Evolutionary conservation across 2,113 vertebrate genomes (phyloP).

Genomic region (Bos indicus): DNA sequence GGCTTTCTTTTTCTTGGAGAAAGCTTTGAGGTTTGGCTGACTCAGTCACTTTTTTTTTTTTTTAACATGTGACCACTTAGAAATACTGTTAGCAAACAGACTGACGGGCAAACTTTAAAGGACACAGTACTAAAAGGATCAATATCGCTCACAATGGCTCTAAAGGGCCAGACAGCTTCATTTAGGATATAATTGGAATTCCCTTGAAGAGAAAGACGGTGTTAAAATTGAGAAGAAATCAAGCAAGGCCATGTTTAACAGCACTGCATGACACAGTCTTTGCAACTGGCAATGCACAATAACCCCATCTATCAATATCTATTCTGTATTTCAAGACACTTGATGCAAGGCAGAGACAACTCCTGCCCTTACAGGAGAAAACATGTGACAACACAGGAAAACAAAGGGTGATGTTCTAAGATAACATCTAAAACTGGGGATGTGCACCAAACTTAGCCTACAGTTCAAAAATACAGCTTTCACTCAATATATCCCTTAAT

Average conservation of each 20-base stretch:
- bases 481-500: not conserved
- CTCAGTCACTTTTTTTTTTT: not conserved
- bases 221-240: not conserved
- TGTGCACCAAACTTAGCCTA: not conserved
- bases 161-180: not conserved
- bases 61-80: not conserved
- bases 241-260: not conserved
- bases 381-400: not conserved
- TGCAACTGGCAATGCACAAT: not conserved
- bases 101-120: not conserved
- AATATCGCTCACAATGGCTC: not conserved
- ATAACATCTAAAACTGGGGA: not conserved
- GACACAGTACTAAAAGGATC: not conserved
- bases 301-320: not conserved
- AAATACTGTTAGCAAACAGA: not conserved
- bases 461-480: not conserved
- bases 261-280: fast-evolving
- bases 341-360: not conserved
- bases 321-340: not conserved
- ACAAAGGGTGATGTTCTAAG: not conserved
- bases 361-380: not conserved
- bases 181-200: conserved; percentile 6
- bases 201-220: not conserved
- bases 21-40: not conserved
- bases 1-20: not conserved